phyloP scores from a whole-genome alignment of 1,140 invertebrate genomes.

The Phymorhynchus buccinoides region DNA sequence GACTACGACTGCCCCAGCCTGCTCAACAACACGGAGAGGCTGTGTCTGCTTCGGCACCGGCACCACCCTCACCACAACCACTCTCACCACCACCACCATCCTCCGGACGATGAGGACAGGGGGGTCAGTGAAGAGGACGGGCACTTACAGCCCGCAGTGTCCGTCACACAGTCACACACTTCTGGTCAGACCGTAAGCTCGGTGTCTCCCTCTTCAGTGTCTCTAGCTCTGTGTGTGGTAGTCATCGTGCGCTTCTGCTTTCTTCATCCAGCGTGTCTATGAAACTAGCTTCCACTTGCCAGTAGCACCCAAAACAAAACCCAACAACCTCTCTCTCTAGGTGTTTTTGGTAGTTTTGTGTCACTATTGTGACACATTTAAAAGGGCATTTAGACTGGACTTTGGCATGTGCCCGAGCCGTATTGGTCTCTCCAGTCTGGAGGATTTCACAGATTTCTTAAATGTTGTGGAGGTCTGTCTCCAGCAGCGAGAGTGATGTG shows the following conservation, averaged over 20 bases:
- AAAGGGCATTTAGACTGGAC: too few relatives aligned
- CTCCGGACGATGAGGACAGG: neutral
- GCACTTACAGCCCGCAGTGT: neutral
- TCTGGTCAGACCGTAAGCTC: neutral
- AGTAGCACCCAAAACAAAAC: too few relatives aligned
- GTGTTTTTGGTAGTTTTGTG: too few relatives aligned
- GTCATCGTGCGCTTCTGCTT: neutral
- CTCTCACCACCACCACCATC: neutral
- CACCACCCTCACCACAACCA: conserved; percentile 10
- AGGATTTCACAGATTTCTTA: too few relatives aligned
- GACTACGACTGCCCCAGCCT: conserved; percentile 61
- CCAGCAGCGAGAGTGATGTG: too few relatives aligned
- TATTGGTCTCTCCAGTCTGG: too few relatives aligned
- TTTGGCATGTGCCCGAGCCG: too few relatives aligned
- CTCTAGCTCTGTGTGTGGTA: neutral
- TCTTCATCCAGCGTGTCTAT: too few relatives aligned
- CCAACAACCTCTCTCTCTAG: too few relatives aligned
- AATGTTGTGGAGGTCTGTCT: too few relatives aligned
- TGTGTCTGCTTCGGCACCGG: conserved; percentile 50
- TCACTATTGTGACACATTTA: too few relatives aligned
- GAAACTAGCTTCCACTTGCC: too few relatives aligned
- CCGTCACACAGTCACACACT: conserved; percentile 5
- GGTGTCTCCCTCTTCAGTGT: neutral
- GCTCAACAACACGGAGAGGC: conserved; percentile 54
- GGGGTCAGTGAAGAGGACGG: neutral